Base-by-base conservation (phyloP, 2,888 invertebrate genomes). In the Cephus runcator region DNA sequence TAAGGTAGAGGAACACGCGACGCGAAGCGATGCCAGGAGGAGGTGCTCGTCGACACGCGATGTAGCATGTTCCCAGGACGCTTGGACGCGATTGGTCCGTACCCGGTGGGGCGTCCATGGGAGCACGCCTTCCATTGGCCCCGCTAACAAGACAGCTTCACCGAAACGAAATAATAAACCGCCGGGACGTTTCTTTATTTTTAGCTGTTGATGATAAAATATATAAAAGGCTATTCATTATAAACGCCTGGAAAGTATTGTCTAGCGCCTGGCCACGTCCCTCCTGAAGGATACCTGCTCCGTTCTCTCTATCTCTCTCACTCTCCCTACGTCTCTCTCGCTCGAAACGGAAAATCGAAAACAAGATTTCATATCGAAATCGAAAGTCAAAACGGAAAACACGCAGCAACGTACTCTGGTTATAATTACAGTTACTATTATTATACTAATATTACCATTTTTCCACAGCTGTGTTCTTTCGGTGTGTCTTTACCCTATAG, bases 41-140 rank as follows among this genome's bases (percentile, higher is more conserved):
- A 90, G 91, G 91, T 87, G 88, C 90, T 88, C 88, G 86, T 83
- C 88, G 89, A 88, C 90, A 90, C 90, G 91, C 90, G 90, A 90
- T 89, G 89, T 90, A 87, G 90, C 89, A 87, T 90, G 90, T 89
- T 88, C 83, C 80, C 82, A 82, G 82, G 84, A 78, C 85, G 81
- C 81, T 75, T 83, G 77, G 69, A 82, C 79, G 79, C 84, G 87
- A 91, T 91, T 91, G 91, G 91, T 82, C 80, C 82, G 75, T 79
- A 81, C 81, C 76, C 84, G 82, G 84, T 85, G 87, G 91, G 91
- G 90, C 91, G 91, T 91, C 90, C 87, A 84, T 89, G 86, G 86
- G 84, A 87, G 88, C 86, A 85, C 85, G 87, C 84, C 87, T 88
- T 86, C 86, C 86, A 91, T 91, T 91, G 91, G 91, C 83, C 85